Base-by-base conservation (phyloP, 1,140 invertebrate genomes). In the Anoplolepis gracilipes region DNA sequence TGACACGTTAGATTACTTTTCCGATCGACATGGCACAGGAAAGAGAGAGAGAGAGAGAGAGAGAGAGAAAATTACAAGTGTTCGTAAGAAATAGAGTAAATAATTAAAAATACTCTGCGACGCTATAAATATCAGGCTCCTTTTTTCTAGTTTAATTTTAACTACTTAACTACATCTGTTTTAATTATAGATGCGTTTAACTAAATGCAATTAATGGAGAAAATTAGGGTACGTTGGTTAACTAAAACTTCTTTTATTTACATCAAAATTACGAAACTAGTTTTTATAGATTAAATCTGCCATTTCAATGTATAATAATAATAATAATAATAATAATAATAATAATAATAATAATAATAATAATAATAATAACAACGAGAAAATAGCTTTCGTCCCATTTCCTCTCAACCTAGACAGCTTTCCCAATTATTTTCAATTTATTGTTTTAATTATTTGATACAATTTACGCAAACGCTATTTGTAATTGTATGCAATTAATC, bases 401-500 rank as follows among this genome's bases (percentile, higher is more conserved):
- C n/a, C n/a, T n/a, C n/a, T n/a, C 13, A 42, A 73, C 1, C 53
- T 82, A 72, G 67, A 73, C 55, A 19, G 25, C 7, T 39, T 59
- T 61, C 10, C 53, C 53, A 82, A 82, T 72, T 82, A 82, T 82
- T 73, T 22, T 61, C 53, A 73, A 82, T 82, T 59, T 36, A 72
- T 73, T 73, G 67, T 55, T 46, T 82, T 82, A 82, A 82, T 82
- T 82, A 73, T 82, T 73, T 49, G 30, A 8, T 59, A 59, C 72
- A 59, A 82, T 82, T 82, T 73, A 73, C n/a, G 67, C 49, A 69
- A 72, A 79, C 19, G 25, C 53, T 46, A 53, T 39, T 30, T 53
- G n/a, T 82, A 72, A 82, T 46, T 82, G 67, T 59, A 72, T 33
- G 67, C 78, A 46, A 73, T 61, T 82, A 72, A 82, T 82, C n/a